Conservation (phyloP, 2,888 invertebrate genomes). For the Oscheius myriophilus region DNA sequence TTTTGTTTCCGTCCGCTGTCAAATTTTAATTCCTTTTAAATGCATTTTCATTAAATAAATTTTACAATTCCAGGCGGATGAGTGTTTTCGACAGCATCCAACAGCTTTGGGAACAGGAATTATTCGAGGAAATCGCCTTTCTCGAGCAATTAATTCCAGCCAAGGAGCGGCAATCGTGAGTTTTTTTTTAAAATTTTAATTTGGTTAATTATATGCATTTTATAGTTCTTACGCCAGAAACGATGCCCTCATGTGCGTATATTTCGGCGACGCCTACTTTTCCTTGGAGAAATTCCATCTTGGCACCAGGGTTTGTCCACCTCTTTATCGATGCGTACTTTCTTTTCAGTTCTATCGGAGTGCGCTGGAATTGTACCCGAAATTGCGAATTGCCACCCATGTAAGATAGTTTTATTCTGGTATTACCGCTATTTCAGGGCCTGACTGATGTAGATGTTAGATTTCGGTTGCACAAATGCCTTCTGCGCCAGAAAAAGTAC, state of each 20-base stretch:
- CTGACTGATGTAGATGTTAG: conserved; percentile 15
- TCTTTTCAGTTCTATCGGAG: conserved; percentile 12
- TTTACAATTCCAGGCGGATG: conserved; percentile 2
- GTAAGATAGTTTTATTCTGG: background rate
- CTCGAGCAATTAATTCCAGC: conserved; percentile 20
- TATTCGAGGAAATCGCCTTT: conserved; percentile 27
- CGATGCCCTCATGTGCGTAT: conserved; percentile 10
- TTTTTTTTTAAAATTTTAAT: conserved; percentile 1
- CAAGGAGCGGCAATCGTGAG: background rate
- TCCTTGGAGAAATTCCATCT: conserved; percentile 7
- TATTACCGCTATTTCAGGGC: background rate
- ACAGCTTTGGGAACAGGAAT: conserved; percentile 10
- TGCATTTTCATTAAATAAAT: background rate
- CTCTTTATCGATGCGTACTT: background rate
- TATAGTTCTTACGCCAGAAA: conserved; percentile 15
- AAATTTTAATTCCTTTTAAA: conserved; percentile 3
- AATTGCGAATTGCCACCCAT: background rate
- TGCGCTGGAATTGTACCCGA: background rate
- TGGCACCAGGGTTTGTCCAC: background rate
- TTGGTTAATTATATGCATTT: background rate
- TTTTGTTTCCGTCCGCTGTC: background rate
- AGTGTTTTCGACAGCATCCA: conserved; percentile 12
- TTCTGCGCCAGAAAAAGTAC: conserved; percentile 7
- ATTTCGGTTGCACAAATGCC: conserved; percentile 12
- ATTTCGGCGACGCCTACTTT: conserved; percentile 19